Percentiles rank a stretch among this genome's conserved stretches.
Evolutionary conservation across 1,140 invertebrate species (phyloP).

Genomic region (Asbolus verrucosus): DNA sequence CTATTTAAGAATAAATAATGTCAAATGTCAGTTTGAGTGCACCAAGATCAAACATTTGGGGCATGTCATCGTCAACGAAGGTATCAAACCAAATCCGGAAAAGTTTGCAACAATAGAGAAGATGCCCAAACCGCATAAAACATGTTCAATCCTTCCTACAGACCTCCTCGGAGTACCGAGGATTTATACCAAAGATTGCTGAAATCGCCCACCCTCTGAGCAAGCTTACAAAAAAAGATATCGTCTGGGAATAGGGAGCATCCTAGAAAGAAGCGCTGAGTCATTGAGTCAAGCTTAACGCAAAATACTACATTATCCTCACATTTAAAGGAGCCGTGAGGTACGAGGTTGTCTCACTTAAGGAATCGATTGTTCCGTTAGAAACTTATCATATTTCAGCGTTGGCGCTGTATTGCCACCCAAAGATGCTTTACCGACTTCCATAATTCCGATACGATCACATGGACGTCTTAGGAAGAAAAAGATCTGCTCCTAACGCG

Average conservation of each 20-base stretch:
- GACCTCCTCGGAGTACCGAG: not conserved
- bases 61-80: no score
- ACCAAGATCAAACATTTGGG: no score
- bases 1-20: conserved; percentile 62
- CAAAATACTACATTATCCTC: not conserved
- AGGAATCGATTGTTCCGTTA: not conserved
- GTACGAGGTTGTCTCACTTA: not conserved
- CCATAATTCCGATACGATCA: not conserved
- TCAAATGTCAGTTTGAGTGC: no score
- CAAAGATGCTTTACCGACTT: not conserved
- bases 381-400: not conserved
- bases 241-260: not conserved
- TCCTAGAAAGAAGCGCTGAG: not conserved
- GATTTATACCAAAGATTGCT: conserved; percentile 13
- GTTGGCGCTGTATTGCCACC: not conserved
- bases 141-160: conserved; percentile 47
- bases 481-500: no score
- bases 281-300: no score
- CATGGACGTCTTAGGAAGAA: conserved; percentile 56
- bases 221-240: conserved; percentile 15
- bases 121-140: conserved; percentile 57
- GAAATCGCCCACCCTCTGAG: not conserved
- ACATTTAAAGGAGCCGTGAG: not conserved
- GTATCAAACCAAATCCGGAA: conserved; percentile 53
- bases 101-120: conserved; percentile 61